Evolutionary conservation across 1,140 invertebrate genomes (phyloP).

Genomic region (Scaptomyza graminum): DNA sequence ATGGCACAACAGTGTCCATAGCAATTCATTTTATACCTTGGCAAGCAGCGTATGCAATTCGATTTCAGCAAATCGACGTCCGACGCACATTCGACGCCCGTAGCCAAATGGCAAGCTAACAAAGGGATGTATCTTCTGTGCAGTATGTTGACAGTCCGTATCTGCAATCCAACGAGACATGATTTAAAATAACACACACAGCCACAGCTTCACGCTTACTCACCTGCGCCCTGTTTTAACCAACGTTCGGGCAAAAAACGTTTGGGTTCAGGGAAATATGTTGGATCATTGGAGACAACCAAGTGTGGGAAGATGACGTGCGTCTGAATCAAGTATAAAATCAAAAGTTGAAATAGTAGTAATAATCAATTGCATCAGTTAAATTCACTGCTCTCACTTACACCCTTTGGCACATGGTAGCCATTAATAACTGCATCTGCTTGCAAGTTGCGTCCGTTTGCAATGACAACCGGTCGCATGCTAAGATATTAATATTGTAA

Average conservation of each 20-base stretch:
- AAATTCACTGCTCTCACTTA: constrained; percentile 84
- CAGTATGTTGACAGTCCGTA: constrained; percentile 69
- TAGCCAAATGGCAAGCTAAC: constrained; percentile 93
- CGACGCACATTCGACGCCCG: constrained; percentile 92
- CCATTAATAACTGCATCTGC: constrained; percentile 91
- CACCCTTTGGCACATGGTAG: constrained; percentile 94
- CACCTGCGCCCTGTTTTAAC: constrained; percentile 85
- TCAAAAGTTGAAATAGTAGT: neutral
- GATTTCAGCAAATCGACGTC: constrained; percentile 91
- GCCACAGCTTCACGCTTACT: neutral
- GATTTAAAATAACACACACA: neutral
- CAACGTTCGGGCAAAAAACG: constrained; percentile 91
- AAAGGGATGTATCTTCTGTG: constrained; percentile 87
- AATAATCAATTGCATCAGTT: constrained; percentile 1
- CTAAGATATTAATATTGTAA: constrained; percentile 82
- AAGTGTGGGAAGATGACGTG: constrained; percentile 92
- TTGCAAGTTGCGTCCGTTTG: constrained; percentile 92
- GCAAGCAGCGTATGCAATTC: constrained; percentile 90
- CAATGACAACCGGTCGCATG: constrained; percentile 94
- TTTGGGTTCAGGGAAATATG: constrained; percentile 88
- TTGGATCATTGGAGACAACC: constrained; percentile 90
- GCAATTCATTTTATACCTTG: constrained; percentile 57
- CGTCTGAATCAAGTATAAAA: constrained; percentile 85
- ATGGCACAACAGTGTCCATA: neutral
- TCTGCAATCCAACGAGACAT: constrained; percentile 17